Conservation (phyloP, 30 jellyfish, hydroid and myxozoan genomes). For the Hydractinia echinata region DNA sequence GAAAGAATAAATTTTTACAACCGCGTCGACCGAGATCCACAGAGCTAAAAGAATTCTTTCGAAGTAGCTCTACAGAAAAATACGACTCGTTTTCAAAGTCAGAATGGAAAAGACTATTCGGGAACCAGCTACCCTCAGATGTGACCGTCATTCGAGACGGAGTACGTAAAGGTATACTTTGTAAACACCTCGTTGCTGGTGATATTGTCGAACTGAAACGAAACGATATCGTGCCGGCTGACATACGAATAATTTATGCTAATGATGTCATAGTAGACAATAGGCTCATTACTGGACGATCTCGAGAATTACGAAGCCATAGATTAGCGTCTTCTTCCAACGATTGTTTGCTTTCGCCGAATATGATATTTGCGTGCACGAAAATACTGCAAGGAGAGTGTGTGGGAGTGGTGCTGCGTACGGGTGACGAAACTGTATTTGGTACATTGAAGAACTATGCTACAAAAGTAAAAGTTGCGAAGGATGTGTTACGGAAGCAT, state of each 20-base stretch:
- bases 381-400: constrained; percentile 16
- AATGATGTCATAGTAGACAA: constrained; percentile 13
- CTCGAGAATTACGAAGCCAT: background rate
- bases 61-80: background rate
- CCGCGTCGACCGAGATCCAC: background rate
- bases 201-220: constrained; percentile 26
- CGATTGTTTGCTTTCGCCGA: constrained; percentile 19
- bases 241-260: constrained; percentile 21
- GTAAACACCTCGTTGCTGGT: constrained; percentile 19
- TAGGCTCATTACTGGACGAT: constrained; percentile 19
- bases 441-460: constrained; percentile 38
- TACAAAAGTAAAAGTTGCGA: constrained; percentile 19
- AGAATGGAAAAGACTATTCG: constrained; percentile 32
- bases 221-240: constrained; percentile 38
- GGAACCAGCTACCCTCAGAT: background rate
- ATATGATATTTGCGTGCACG: constrained; percentile 43
- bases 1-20: constrained; percentile 19
- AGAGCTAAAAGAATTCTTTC: background rate
- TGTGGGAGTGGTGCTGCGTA: constrained; percentile 24
- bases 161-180: background rate
- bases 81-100: constrained; percentile 19
- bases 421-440: constrained; percentile 43
- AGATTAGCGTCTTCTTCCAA: background rate
- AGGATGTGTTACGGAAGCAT: background rate
- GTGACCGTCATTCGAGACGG: constrained; percentile 37